These are phyloP conservation scores for Drosophila auraria DNA, from an alignment of 1,140 invertebrate species.

Conservation along the genomic window DNA sequence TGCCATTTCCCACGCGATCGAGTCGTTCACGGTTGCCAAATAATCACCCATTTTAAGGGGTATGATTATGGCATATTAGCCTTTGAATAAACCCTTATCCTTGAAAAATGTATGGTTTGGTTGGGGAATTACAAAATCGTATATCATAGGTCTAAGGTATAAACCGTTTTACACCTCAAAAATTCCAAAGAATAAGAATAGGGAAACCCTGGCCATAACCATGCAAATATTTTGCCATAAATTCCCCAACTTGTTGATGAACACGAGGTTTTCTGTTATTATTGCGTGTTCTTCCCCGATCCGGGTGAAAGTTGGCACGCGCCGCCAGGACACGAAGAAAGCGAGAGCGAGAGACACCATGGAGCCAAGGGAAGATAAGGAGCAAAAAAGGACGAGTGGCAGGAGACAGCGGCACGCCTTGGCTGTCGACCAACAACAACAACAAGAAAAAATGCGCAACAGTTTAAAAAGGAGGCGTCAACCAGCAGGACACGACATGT, in stretches of 20 bases:
- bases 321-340: conserved; percentile 23
- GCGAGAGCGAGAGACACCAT: conserved; percentile 7
- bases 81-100: not conserved
- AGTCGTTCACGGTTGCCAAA: conserved; percentile 15
- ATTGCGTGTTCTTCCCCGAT: conserved; percentile 45
- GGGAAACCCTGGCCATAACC: not conserved
- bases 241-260: conserved; percentile 45
- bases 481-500: conserved; percentile 45
- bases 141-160: too few relatives aligned
- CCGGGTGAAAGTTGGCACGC: conserved; percentile 56
- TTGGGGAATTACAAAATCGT: too few relatives aligned
- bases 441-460: conserved; percentile 59
- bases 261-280: conserved; percentile 7
- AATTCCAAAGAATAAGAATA: too few relatives aligned
- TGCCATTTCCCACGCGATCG: conserved; percentile 67
- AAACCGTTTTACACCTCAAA: too few relatives aligned
- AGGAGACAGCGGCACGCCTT: conserved; percentile 53
- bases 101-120: too few relatives aligned
- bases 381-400: not conserved
- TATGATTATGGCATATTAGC: not conserved
- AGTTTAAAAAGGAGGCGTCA: conserved; percentile 75
- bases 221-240: not conserved
- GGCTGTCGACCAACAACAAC: conserved; percentile 46
- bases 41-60: conserved; percentile 4
- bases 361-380: not conserved